These are phyloP conservation scores for Notiomystis cincta DNA, from an alignment of 2,113 vertebrate species.

Conservation along the genomic window DNA sequence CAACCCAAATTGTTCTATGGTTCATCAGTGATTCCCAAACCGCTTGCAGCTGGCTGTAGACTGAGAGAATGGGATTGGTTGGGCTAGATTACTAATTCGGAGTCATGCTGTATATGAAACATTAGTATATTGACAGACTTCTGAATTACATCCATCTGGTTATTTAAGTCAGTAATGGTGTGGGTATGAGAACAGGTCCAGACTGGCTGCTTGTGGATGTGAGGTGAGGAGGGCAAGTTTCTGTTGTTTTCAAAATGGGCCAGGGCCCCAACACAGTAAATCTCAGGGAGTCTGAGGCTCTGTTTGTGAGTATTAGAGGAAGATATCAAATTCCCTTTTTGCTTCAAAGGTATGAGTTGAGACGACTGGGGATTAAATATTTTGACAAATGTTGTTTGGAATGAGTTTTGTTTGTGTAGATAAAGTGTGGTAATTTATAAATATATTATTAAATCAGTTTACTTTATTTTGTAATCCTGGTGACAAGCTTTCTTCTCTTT, in stretches of 20 bases:
- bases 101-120: neutral
- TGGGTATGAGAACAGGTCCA: neutral
- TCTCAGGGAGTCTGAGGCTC: neutral
- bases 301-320: neutral
- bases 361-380: neutral
- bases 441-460: neutral
- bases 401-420: neutral
- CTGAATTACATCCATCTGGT: neutral
- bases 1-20: neutral
- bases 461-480: neutral
- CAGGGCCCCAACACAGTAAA: accelerated
- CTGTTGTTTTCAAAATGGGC: neutral
- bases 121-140: neutral
- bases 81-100: neutral
- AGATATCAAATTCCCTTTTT: neutral
- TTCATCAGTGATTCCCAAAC: neutral
- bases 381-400: neutral
- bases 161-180: neutral
- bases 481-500: neutral
- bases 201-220: neutral
- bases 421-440: neutral
- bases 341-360: neutral
- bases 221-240: neutral
- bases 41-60: neutral
- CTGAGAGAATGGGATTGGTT: neutral